Base-by-base conservation (phyloP, 2,888 invertebrate species). In the Ferdinandea cuprea region DNA sequence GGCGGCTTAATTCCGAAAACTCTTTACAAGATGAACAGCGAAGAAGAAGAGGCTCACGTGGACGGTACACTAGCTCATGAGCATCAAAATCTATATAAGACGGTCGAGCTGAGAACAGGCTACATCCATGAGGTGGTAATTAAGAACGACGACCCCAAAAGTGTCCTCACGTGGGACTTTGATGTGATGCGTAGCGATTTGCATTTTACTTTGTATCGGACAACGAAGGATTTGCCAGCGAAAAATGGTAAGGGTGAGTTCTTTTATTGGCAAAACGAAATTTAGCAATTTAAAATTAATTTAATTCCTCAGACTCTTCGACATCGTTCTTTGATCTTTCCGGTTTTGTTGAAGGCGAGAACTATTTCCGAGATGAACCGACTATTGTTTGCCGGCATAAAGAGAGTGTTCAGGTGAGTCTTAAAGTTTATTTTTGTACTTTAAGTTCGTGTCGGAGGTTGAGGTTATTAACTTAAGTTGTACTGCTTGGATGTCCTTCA, bases 81-180 rank as follows among this genome's bases (percentile, higher is more conserved):
- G 40, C 90, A 90, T 85, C 88, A 88, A 6, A 90, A 89, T 86
- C 86, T 91, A 1, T 91, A 91, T 81, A 89, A 90, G 85, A 88
- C 88, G 7, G 87, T 91, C 0, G 91, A 87, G 61, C 76, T 91
- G 0, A 89, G 88, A 76, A 86, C 89, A 1, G 90, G 91, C 9
- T 92, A 96, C 92, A 93, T 94, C 21, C 95, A 96, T 89, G 95
- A 96, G 88, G 94, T 95, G 85, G 92, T 96, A 84, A 94, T 98
- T 63, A 92, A 93, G 58, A 96, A 96, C 86, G 93, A 94, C 69
- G 97, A 97, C 90, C 94, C 95, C 11, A 97, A 97, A 86, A 95
- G 96, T 90, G 97, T 98, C 77, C 92, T 98, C 48, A 98, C 98
- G 21, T 98, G 98, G 98, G 98, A 98, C 92, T 98, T 98, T 91